Evolutionary conservation across 37 sponge, comb jelly and placozoan genomes (phyloP).

Genomic region (Beroe forskalii): DNA sequence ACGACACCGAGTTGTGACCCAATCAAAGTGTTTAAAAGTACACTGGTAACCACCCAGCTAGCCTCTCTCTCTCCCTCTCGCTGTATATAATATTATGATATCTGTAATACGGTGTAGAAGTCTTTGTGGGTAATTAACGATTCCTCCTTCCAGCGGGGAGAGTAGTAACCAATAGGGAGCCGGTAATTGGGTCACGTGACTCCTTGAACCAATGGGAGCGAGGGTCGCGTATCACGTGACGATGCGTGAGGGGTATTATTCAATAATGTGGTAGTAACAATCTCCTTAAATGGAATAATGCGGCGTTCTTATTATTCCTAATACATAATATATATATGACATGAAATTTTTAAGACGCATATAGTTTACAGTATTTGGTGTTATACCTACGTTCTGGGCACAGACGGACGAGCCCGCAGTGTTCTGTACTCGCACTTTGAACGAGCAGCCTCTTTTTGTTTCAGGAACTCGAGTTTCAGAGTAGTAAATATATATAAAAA

Average conservation of each 20-base stretch:
- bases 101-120: constrained; percentile 4
- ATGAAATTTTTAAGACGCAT: constrained; percentile 46
- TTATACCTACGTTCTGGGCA: too few species aligned
- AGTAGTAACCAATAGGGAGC: constrained; percentile 10
- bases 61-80: too few species aligned
- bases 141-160: constrained; percentile 13
- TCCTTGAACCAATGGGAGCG: background rate
- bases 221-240: background rate
- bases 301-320: constrained; percentile 3
- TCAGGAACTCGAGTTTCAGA: too few species aligned
- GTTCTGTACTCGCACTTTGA: too few species aligned
- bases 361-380: constrained; percentile 26
- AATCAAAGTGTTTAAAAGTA: background rate
- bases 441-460: too few species aligned
- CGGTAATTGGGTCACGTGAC: background rate
- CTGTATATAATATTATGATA: background rate
- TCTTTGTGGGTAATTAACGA: constrained; percentile 42
- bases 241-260: constrained; percentile 27
- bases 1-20: background rate
- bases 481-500: too few species aligned
- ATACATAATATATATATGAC: constrained; percentile 22
- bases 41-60: background rate
- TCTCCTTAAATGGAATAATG: constrained; percentile 14
- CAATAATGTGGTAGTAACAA: constrained; percentile 41
- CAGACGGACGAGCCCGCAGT: too few species aligned